These are phyloP conservation scores for Osedax fenrisi DNA, from an alignment of 2,888 invertebrate species.

Conservation along the genomic window DNA sequence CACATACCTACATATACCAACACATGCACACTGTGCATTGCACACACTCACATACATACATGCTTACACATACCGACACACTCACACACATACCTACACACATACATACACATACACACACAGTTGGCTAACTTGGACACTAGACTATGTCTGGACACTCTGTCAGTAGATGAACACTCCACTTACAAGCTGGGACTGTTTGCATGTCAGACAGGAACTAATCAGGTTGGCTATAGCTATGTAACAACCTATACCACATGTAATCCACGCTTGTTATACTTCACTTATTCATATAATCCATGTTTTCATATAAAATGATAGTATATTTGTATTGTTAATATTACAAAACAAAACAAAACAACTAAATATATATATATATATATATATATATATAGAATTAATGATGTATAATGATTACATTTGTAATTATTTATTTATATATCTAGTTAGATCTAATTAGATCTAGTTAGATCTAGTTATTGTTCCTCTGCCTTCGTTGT, in stretches of 20 bases:
- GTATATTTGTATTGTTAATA: background rate
- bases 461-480: no score
- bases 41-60: background rate
- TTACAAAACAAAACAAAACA: background rate
- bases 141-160: constrained; percentile 46
- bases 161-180: constrained; percentile 49
- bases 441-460: no score
- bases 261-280: no score
- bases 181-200: constrained; percentile 46
- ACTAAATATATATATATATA: no score
- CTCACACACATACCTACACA: background rate
- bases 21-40: background rate
- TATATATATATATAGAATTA: no score
- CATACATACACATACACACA: background rate
- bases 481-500: no score
- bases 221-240: constrained; percentile 22
- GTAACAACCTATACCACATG: no score
- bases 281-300: no score
- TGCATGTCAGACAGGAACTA: constrained; percentile 47
- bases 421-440: no score
- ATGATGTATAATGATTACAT: no score
- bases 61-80: background rate
- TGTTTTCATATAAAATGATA: no score
- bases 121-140: background rate
- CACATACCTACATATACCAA: background rate